A percentile compares a stretch with the other conserved stretches of the same genome.
Conservation (phyloP, 2,888 invertebrate species). For the Chrysomela aeneicollis region DNA sequence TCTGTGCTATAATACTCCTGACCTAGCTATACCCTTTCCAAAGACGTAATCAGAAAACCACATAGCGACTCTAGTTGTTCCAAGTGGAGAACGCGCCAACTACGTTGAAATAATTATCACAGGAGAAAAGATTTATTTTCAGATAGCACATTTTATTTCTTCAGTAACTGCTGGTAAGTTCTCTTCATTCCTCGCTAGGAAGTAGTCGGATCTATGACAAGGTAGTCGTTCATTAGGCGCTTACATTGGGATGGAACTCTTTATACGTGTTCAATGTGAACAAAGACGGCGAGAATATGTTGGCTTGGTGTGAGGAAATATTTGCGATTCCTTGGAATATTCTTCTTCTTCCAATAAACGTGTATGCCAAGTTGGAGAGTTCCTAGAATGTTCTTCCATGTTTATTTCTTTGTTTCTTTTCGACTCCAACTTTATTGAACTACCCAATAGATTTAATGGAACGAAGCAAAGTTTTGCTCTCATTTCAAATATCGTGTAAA, state of each 20-base stretch:
- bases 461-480: too few species aligned
- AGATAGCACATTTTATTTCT: constrained; percentile 44
- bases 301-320: neutral
- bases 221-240: constrained; percentile 36
- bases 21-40: too few species aligned
- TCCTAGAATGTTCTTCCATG: too few species aligned
- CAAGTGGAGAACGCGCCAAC: too few species aligned
- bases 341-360: too few species aligned
- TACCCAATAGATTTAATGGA: too few species aligned
- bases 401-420: too few species aligned
- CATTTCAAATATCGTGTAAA: too few species aligned
- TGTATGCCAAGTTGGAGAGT: too few species aligned
- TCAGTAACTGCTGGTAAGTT: constrained; percentile 36
- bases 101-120: constrained; percentile 40
- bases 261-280: constrained; percentile 26
- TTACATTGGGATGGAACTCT: constrained; percentile 26
- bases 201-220: constrained; percentile 35
- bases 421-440: too few species aligned
- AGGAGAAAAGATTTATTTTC: constrained; percentile 43
- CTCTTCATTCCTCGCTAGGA: constrained; percentile 32
- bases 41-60: neutral
- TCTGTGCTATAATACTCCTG: too few species aligned
- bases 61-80: too few species aligned
- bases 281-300: constrained; percentile 12
- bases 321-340: neutral